Base-by-base conservation (phyloP, 2,797 vertebrate species). In the Ceryle rudis region DNA sequence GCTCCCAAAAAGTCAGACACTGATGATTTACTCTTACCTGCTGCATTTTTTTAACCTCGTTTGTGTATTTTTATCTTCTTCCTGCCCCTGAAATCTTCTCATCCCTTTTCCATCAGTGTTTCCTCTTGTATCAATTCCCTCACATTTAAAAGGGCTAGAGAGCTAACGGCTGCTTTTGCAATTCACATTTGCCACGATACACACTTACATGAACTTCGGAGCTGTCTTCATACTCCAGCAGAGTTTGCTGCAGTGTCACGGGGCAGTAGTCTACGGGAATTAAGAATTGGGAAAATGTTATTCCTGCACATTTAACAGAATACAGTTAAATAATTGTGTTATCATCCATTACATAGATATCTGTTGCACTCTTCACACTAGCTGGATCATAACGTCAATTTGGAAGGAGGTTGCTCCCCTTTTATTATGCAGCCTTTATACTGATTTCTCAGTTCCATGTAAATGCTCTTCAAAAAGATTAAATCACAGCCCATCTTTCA, bases 181-280 rank as follows among this genome's bases (percentile, higher is more conserved):
- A 39, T 1, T 42, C 54, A 14, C 31, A 3, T 65, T 41, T 29
- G 15, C 15, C 49, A 74, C 71, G 26, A 35, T 2, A 29, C 20
- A 77, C 72, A 78, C 95, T 92, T 62, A 92, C 84, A 22, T 28
- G 86, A 87, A 93, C 61, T 83, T 64, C 73, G 75, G 95, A 95
- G 84, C 46, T 77, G 19, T 49, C 88, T 80, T 93, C 92, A 85
- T 81, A 22, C 44, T 86, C 84, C 21, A 54, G 42, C n/a, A 49
- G 74, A 49, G 74, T 6, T n/a, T 52, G 19, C 61, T 80, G 58
- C 74, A 78, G 41, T 3, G 29, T 81, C 70, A 65, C 31, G 37
- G 66, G 81, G 62, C 1, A 2, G 79, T 8, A 55, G 71, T 84
- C 90, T 92, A 20, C 0, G 81, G 69, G 62, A 85, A 66, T 21